Evolutionary conservation across 2,888 invertebrate genomes (phyloP).

Genomic region (Portevinia maculata): DNA sequence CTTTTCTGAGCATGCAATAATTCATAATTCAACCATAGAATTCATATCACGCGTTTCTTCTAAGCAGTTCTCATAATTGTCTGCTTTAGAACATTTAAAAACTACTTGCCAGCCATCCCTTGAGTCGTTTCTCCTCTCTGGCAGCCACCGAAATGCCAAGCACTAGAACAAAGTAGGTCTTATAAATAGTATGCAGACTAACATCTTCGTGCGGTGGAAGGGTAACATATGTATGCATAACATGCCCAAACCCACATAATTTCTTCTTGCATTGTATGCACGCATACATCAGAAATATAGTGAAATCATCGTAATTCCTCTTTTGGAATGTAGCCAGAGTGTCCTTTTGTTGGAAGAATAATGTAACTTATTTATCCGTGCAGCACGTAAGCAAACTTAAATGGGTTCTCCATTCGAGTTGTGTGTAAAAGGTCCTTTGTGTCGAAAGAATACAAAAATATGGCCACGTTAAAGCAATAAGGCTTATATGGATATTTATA

Average conservation of each 20-base stretch:
- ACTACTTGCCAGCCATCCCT: background rate
- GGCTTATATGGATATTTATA: background rate
- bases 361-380: background rate
- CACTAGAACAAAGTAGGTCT: constrained; percentile 10
- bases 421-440: background rate
- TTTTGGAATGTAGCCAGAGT: constrained; percentile 14
- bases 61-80: background rate
- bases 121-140: background rate
- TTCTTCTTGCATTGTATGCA: background rate
- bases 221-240: too few relatives aligned
- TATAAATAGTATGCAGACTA: background rate
- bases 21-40: background rate
- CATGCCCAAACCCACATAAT: background rate
- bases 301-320: background rate
- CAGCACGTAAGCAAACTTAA: background rate
- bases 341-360: constrained; percentile 20
- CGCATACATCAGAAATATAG: background rate
- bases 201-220: background rate
- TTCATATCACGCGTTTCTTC: background rate
- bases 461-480: background rate
- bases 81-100: background rate
- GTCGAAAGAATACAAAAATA: background rate
- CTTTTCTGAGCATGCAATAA: background rate
- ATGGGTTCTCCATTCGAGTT: background rate
- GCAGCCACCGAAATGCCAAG: constrained; percentile 5